phyloP scores from a whole-genome alignment of 2,113 vertebrate genomes.

The Dryoscopus gambensis region DNA sequence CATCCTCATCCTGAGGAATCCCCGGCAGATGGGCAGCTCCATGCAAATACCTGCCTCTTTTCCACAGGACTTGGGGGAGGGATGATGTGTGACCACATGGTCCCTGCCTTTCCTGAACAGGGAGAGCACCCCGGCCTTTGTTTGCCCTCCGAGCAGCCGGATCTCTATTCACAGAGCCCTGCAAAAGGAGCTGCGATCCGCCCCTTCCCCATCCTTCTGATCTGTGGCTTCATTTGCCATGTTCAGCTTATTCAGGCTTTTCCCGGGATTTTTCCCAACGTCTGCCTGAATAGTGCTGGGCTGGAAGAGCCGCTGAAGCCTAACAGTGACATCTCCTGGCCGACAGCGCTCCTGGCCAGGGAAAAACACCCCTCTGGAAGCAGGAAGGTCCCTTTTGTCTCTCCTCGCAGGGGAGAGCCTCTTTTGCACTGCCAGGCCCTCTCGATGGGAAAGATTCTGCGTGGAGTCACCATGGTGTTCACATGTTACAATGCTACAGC shows the following conservation, averaged over 20 bases:
- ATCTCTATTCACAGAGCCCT: not conserved
- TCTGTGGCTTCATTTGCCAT: not conserved
- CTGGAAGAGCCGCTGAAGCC: not conserved
- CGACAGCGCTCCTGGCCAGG: not conserved
- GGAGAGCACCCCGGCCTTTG: not conserved
- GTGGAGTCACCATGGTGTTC: not conserved
- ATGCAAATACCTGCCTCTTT: not conserved
- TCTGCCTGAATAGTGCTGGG: not conserved
- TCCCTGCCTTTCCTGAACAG: not conserved
- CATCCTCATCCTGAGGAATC: not conserved
- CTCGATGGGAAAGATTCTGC: not conserved
- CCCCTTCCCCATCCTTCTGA: not conserved
- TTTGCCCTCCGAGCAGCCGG: not conserved
- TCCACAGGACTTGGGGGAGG: not conserved
- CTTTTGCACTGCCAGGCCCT: not conserved
- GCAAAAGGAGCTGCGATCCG: not conserved
- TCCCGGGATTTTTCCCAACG: not conserved
- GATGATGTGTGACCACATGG: not conserved
- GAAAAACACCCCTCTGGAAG: not conserved
- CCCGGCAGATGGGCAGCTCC: not conserved
- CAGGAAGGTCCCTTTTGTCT: not conserved
- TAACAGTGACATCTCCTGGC: slow-evolving; percentile 60
- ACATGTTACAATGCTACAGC: not conserved
- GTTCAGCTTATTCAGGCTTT: not conserved
- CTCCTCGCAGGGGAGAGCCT: not conserved